Evolutionary conservation across 2,888 invertebrate genomes (phyloP).

Genomic region (Tubulanus polymorphus): DNA sequence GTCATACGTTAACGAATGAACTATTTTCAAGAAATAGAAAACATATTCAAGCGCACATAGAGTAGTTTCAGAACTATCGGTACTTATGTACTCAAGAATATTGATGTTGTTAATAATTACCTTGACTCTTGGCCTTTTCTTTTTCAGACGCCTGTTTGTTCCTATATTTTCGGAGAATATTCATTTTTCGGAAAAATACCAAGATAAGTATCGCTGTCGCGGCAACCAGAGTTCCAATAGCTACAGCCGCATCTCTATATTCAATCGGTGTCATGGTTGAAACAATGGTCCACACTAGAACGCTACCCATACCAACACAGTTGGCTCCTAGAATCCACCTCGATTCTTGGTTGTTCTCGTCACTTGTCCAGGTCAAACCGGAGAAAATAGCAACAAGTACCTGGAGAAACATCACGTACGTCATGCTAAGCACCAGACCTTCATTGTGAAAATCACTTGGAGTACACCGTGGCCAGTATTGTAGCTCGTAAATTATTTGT

Average conservation of each 20-base stretch:
- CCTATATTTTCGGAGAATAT: slow-evolving; percentile 29
- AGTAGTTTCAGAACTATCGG: too few relatives aligned
- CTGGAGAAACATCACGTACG: slow-evolving; percentile 53
- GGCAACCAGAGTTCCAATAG: slow-evolving; percentile 52
- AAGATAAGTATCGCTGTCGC: slow-evolving; percentile 50
- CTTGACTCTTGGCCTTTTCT: neutral
- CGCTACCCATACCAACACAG: slow-evolving; percentile 43
- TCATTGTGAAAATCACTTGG: slow-evolving; percentile 44
- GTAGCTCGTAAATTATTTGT: slow-evolving; percentile 21
- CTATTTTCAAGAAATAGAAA: too few relatives aligned
- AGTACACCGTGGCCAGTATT: slow-evolving; percentile 39
- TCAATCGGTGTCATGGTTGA: slow-evolving; percentile 42
- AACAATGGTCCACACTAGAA: slow-evolving; percentile 53
- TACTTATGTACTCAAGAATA: too few relatives aligned
- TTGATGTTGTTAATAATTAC: too few relatives aligned
- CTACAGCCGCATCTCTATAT: slow-evolving; percentile 47
- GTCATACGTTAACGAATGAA: too few relatives aligned
- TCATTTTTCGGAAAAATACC: slow-evolving; percentile 52
- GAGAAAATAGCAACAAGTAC: slow-evolving; percentile 51
- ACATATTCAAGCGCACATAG: too few relatives aligned
- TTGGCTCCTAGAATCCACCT: slow-evolving; percentile 48
- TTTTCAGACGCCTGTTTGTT: slow-evolving; percentile 23
- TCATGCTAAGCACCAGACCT: slow-evolving; percentile 51
- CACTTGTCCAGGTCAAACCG: slow-evolving; percentile 50
- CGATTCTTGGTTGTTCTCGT: slow-evolving; percentile 51